These are phyloP conservation scores for Amphiprion percula DNA, from an alignment of 2,113 vertebrate species.

Conservation along the genomic window DNA sequence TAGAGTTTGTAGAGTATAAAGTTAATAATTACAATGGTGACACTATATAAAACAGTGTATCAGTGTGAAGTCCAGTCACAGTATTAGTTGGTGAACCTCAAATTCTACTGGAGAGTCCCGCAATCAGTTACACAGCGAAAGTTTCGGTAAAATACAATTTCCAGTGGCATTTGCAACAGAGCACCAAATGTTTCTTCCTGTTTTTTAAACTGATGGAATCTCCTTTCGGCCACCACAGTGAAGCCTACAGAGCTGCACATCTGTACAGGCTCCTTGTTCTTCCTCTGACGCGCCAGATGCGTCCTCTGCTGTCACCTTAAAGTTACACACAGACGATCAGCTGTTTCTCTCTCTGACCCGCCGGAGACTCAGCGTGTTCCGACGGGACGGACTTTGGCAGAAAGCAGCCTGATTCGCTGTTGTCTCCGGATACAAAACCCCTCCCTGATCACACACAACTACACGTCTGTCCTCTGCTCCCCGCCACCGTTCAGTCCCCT, in stretches of 20 bases:
- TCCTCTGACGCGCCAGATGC: conserved; percentile 34
- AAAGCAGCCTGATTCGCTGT: conserved; percentile 39
- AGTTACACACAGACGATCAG: conserved; percentile 43
- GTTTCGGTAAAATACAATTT: too few relatives aligned
- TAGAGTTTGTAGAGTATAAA: too few relatives aligned
- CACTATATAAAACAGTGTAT: too few relatives aligned
- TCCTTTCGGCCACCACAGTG: too few relatives aligned
- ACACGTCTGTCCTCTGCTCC: background rate
- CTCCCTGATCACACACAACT: background rate
- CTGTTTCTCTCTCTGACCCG: conserved; percentile 18
- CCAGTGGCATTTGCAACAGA: too few relatives aligned
- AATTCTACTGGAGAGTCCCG: too few relatives aligned
- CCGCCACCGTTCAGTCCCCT: background rate
- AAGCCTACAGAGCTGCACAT: conserved; percentile 9
- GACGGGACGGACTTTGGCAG: conserved; percentile 58
- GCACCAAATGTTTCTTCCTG: too few relatives aligned
- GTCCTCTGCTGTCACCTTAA: conserved; percentile 66
- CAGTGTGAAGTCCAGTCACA: too few relatives aligned
- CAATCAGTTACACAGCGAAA: too few relatives aligned
- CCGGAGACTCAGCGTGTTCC: background rate
- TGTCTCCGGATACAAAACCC: conserved; percentile 17
- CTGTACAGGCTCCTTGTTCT: background rate
- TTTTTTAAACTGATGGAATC: too few relatives aligned
- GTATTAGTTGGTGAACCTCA: too few relatives aligned
- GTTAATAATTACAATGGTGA: too few relatives aligned